Conservation (phyloP, 2,888 invertebrate genomes). For the Allophyes oxyacanthae region DNA sequence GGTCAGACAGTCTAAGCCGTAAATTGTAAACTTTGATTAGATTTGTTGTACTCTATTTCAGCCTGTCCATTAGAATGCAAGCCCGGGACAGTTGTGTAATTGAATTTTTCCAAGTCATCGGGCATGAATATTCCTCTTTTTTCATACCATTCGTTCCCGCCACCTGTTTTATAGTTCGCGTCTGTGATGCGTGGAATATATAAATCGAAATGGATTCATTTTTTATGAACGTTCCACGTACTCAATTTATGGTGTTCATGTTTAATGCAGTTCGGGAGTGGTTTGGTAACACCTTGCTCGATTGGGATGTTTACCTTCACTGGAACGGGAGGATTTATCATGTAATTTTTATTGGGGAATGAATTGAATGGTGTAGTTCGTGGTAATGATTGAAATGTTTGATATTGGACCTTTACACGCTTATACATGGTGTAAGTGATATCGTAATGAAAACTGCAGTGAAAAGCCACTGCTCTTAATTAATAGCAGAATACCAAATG, state of each 20-base stretch:
- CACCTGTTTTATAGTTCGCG: constrained; percentile 55
- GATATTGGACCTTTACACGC: too few species aligned
- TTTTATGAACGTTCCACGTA: constrained; percentile 53
- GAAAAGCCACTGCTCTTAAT: too few species aligned
- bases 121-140: constrained; percentile 57
- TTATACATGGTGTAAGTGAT: too few species aligned
- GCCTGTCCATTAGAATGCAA: constrained; percentile 73
- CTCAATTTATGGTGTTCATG: constrained; percentile 59
- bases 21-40: constrained; percentile 71
- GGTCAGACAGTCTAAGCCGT: constrained; percentile 40
- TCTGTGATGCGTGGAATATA: constrained; percentile 60
- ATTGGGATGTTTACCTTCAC: constrained; percentile 42
- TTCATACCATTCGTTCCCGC: constrained; percentile 39
- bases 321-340: constrained; percentile 27
- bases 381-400: too few species aligned
- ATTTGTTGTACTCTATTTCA: constrained; percentile 62
- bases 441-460: too few species aligned
- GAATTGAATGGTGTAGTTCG: constrained; percentile 1
- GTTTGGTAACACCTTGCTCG: constrained; percentile 51
- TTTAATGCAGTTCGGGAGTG: constrained; percentile 55
- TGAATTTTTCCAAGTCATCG: constrained; percentile 78
- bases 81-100: constrained; percentile 71
- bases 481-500: too few species aligned
- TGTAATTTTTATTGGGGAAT: constrained; percentile 29
- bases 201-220: constrained; percentile 56